These are phyloP conservation scores for Catalaphyllia jardinei DNA, from an alignment of 64 coral and sea anemone genomes.

Conservation along the genomic window DNA sequence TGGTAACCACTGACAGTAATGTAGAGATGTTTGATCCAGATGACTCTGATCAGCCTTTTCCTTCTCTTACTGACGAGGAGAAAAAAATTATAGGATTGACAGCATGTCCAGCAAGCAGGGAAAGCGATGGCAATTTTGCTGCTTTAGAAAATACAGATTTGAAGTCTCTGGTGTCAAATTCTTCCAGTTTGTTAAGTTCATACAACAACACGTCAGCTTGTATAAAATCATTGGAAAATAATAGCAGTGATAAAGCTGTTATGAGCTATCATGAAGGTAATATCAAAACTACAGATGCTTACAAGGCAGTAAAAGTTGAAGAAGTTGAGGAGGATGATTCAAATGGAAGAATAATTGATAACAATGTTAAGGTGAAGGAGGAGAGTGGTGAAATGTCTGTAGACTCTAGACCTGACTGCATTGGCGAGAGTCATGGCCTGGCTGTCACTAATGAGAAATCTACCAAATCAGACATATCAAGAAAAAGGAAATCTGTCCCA, in stretches of 20 bases:
- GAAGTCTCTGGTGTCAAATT: background rate
- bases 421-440: background rate
- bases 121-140: background rate
- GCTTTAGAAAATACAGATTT: background rate
- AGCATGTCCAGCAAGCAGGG: background rate
- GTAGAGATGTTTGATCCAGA: background rate
- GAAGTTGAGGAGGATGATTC: background rate
- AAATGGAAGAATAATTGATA: background rate
- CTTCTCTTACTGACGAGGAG: constrained; percentile 41
- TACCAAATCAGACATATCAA: background rate
- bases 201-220: background rate
- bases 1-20: background rate
- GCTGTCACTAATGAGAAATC: constrained; percentile 10
- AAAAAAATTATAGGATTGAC: constrained; percentile 17
- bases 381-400: background rate
- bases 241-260: background rate
- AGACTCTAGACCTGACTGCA: background rate
- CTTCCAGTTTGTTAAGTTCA: background rate
- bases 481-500: constrained; percentile 25
- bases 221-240: background rate
- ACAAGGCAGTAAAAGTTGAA: background rate
- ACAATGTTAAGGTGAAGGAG: background rate
- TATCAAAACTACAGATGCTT: background rate
- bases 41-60: constrained; percentile 15
- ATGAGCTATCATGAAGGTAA: background rate